These are phyloP conservation scores for Crocidura indochinensis DNA, from an alignment of 2,797 vertebrate species.

Conservation along the genomic window DNA sequence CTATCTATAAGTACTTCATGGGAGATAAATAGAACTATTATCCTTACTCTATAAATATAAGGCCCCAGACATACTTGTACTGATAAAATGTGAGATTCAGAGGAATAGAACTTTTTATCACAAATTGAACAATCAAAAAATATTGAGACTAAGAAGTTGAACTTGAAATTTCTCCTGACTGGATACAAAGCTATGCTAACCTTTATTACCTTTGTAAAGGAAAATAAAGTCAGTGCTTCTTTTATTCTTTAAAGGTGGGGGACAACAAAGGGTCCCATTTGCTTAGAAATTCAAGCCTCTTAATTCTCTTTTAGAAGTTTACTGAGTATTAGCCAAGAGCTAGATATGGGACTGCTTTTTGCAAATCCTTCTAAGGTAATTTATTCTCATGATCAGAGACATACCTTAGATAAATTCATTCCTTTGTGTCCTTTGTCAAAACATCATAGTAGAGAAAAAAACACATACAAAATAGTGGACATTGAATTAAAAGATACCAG, in stretches of 20 bases:
- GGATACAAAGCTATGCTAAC: neutral
- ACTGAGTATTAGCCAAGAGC: constrained; percentile 56
- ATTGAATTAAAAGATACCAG: constrained; percentile 70
- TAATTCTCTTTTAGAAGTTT: constrained; percentile 2
- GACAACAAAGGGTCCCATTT: neutral
- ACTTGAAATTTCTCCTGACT: neutral
- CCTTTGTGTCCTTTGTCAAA: constrained; percentile 63
- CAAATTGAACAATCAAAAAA: neutral
- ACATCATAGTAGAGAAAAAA: constrained; percentile 66
- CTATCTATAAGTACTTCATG: neutral
- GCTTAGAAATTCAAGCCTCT: constrained; percentile 20
- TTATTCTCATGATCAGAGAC: constrained; percentile 59
- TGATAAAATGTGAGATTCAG: neutral
- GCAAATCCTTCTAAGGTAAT: constrained; percentile 53
- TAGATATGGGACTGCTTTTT: constrained; percentile 48
- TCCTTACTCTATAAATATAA: neutral
- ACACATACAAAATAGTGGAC: constrained; percentile 49
- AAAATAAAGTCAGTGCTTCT: constrained; percentile 36
- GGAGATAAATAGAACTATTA: constrained; percentile 2
- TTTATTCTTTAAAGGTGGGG: neutral
- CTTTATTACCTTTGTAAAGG: neutral
- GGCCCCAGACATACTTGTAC: neutral
- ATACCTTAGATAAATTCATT: constrained; percentile 65
- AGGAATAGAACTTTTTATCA: neutral
- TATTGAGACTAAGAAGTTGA: constrained; percentile 20